A percentile compares a stretch with the other conserved stretches of the same genome.
Evolutionary conservation across 2,113 vertebrate genomes (phyloP).

Genomic region (Apaloderma vittatum): DNA sequence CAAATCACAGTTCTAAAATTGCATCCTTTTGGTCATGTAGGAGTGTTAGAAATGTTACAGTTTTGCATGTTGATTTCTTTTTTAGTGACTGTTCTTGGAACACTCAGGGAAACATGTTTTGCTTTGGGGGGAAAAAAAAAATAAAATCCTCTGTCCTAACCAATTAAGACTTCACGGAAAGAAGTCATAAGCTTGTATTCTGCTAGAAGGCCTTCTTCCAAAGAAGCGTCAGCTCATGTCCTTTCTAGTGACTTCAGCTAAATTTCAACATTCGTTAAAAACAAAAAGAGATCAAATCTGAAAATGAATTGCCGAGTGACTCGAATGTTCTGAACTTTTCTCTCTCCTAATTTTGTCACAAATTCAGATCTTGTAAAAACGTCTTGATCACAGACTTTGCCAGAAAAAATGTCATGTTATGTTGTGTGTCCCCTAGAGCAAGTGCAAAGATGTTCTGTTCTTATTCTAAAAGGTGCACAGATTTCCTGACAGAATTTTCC

Average conservation of each 20-base stretch:
- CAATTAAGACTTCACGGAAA: slow-evolving; percentile 39
- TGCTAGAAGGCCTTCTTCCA: slow-evolving; percentile 22
- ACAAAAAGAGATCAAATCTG: slow-evolving; percentile 25
- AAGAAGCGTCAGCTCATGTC: neutral
- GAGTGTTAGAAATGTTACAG: slow-evolving; percentile 59
- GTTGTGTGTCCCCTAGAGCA: neutral
- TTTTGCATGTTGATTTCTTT: slow-evolving; percentile 51
- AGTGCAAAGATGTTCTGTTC: neutral
- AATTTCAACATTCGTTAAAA: slow-evolving; percentile 53
- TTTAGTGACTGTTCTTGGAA: slow-evolving; percentile 49
- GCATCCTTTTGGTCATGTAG: slow-evolving; percentile 66
- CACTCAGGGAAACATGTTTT: slow-evolving; percentile 9
- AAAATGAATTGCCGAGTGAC: slow-evolving; percentile 15
- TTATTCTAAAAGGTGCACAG: neutral
- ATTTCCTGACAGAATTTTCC: neutral
- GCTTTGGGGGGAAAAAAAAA: slow-evolving; percentile 8
- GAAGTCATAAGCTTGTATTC: neutral
- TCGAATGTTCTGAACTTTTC: slow-evolving; percentile 2
- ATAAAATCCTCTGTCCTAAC: slow-evolving; percentile 44
- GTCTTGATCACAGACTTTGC: neutral
- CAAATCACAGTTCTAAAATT: slow-evolving; percentile 74
- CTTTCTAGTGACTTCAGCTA: slow-evolving; percentile 6
- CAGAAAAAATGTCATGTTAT: neutral
- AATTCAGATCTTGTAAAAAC: slow-evolving; percentile 36
- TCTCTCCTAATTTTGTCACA: slow-evolving; percentile 25